Base-by-base conservation (phyloP, 1,140 invertebrate species). In the Drosophila lacteicornis region DNA sequence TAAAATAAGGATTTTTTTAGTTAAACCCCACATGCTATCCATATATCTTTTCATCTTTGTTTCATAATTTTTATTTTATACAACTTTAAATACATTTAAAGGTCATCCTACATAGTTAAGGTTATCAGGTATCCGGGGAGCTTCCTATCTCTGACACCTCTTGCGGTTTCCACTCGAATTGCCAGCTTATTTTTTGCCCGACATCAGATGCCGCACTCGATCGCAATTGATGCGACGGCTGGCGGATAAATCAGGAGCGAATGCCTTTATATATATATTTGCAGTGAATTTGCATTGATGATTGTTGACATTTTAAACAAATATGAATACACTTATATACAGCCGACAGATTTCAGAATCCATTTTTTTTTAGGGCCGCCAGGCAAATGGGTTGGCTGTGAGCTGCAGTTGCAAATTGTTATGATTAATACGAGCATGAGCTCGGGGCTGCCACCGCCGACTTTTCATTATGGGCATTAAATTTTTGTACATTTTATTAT, bases 251-350 rank as follows among this genome's bases (percentile, higher is more conserved):
- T 78, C 56, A 67, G 53, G 47, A 51, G 33, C 70, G 59, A 61
- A 17, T 71, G 65, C 36, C 57, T 61, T 19, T 55, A 53, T 53
- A 66, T 73, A 73, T 81, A 66, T 73, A 73, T 81, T 84, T 88
- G 67, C 66, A 71, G 63, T 75, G 75, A 62, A 90, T 90, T 85
- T 79, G 67, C 74, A 85, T 88, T 90, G 84, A 90, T 88, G 84
- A 90, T 85, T 88, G 81, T 88, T 90, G 85, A 90, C 85, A 85
- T 85, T 90, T 68, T 79, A 79, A 79, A 76, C 63, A 90, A 88
- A 90, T 81, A 90, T 90, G 68, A 85, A 88, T 81, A 71, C 22
- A 13, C 12, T 15, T 15, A 19, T 60, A 59, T 58, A 43, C 43
- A 74, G 67, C 70, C 62, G 82, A 49, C 71, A 58, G 57, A 57